Evolutionary conservation across 2,888 invertebrate species (phyloP).

Genomic region (Eupeodes luniger): DNA sequence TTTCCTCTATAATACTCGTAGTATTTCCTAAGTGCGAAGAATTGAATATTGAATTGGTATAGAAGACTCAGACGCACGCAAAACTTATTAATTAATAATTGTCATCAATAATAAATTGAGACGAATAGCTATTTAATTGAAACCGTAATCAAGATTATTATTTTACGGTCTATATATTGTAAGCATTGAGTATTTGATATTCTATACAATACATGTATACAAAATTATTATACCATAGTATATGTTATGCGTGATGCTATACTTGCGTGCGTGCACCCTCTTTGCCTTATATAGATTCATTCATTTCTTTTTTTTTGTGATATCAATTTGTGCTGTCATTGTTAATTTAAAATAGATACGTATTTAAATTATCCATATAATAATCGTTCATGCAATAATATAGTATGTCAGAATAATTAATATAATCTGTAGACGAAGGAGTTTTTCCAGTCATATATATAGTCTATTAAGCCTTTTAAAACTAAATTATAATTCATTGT

Average conservation of each 20-base stretch:
- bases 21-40: not conserved
- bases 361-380: conserved; percentile 4
- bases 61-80: conserved; percentile 9
- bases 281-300: conserved; percentile 28
- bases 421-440: not conserved
- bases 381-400: not conserved
- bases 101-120: conserved; percentile 60
- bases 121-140: conserved; percentile 65
- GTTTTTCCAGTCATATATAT: not conserved
- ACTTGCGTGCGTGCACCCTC: not conserved
- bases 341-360: conserved; percentile 51
- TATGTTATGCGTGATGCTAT: not conserved
- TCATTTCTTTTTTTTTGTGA: conserved; percentile 31
- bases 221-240: not conserved
- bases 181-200: conserved; percentile 12
- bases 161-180: not conserved
- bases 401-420: conserved; percentile 27
- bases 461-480: not conserved
- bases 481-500: not conserved
- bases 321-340: conserved; percentile 38
- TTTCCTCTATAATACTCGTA: not conserved
- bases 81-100: conserved; percentile 55
- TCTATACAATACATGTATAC: not conserved
- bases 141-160: conserved; percentile 51
- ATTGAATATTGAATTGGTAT: not conserved